Evolutionary conservation across 2,113 vertebrate genomes (phyloP).

Genomic region (Dolichotis patagonum): DNA sequence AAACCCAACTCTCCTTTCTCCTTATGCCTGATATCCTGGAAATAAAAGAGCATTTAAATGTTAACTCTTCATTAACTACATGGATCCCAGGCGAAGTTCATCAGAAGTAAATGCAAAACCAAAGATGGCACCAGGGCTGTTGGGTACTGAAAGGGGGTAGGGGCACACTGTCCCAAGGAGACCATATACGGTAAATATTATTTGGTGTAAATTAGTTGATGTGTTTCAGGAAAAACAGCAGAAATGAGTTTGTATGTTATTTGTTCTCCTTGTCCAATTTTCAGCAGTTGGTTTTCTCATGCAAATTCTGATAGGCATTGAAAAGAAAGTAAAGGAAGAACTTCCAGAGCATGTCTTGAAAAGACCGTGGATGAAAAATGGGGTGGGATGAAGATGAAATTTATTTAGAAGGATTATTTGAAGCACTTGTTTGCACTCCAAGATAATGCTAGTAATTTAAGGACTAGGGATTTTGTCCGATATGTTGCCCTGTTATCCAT

Average conservation of each 20-base stretch:
- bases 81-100: slow-evolving; percentile 17
- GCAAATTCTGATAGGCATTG: slow-evolving; percentile 36
- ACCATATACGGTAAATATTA: background rate
- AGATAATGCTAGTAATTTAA: background rate
- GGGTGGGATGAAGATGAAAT: background rate
- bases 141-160: background rate
- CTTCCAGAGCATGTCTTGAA: slow-evolving; percentile 32
- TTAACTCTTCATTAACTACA: slow-evolving; percentile 62
- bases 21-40: slow-evolving; percentile 54
- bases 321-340: slow-evolving; percentile 44
- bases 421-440: slow-evolving; percentile 6
- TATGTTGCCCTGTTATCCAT: slow-evolving; percentile 6
- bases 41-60: slow-evolving; percentile 60
- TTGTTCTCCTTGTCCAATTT: slow-evolving; percentile 13
- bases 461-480: background rate
- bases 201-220: slow-evolving; percentile 6
- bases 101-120: slow-evolving; percentile 44
- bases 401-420: slow-evolving; percentile 23
- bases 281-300: slow-evolving; percentile 52
- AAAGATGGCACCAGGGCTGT: background rate
- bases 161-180: background rate
- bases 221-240: slow-evolving; percentile 46
- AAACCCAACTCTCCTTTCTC: slow-evolving; percentile 67
- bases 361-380: slow-evolving; percentile 21
- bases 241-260: slow-evolving; percentile 30